Evolutionary conservation across 2,888 invertebrate genomes (phyloP).

Genomic region (Tetropium fuscum): DNA sequence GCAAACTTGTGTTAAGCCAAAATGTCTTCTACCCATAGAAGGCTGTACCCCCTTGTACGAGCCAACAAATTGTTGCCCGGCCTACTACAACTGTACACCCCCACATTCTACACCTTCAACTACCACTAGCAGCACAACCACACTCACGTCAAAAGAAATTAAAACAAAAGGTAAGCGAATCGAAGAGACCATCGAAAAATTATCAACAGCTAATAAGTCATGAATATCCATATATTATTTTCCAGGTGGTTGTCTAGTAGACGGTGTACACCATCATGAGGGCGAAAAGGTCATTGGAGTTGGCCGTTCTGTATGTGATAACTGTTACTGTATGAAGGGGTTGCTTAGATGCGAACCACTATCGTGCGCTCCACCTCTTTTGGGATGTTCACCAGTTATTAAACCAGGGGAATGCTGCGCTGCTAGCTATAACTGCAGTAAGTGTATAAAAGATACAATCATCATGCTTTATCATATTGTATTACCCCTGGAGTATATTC

Average conservation of each 20-base stretch:
- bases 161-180: background rate
- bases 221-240: constrained; percentile 31
- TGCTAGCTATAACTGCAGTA: constrained; percentile 84
- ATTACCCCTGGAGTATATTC: no score
- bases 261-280: constrained; percentile 73
- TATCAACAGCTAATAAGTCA: no score
- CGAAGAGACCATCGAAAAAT: no score
- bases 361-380: constrained; percentile 80
- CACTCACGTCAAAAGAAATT: constrained; percentile 23
- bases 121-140: constrained; percentile 50
- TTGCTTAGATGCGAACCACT: constrained; percentile 80
- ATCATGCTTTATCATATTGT: no score
- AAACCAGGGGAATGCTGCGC: constrained; percentile 86
- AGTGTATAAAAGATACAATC: no score
- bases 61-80: constrained; percentile 82
- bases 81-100: constrained; percentile 79
- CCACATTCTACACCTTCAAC: constrained; percentile 34
- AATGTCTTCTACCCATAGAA: constrained; percentile 80
- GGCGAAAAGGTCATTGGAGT: constrained; percentile 76
- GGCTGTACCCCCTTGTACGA: constrained; percentile 76
- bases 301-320: constrained; percentile 76
- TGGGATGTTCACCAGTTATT: constrained; percentile 82
- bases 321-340: constrained; percentile 85
- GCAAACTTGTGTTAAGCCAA: constrained; percentile 82
- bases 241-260: constrained; percentile 72